Percentiles rank a stretch among this genome's conserved stretches.
These are phyloP conservation scores for Odontomachus brunneus DNA, from an alignment of 1,140 invertebrate genomes.

Conservation along the genomic window DNA sequence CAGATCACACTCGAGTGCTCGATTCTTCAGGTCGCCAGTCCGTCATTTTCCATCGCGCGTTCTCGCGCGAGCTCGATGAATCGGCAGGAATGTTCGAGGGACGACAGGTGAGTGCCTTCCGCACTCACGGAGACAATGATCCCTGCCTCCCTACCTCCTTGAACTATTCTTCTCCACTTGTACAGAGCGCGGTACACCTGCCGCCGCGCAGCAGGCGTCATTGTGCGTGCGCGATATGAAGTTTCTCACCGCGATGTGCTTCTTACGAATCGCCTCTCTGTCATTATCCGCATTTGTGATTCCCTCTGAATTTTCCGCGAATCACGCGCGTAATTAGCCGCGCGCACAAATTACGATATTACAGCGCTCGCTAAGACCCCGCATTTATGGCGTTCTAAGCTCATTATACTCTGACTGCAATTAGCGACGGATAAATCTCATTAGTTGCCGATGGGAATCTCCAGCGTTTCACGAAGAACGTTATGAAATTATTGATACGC, in stretches of 20 bases:
- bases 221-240: conserved; percentile 26
- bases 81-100: neutral
- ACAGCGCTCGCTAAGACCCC: neutral
- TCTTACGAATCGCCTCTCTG: neutral
- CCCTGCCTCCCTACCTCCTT: neutral
- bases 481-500: neutral
- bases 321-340: conserved; percentile 30
- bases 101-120: conserved; percentile 4
- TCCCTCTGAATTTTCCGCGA: conserved; percentile 12
- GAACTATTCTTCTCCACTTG: conserved; percentile 13
- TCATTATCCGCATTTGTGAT: conserved; percentile 13
- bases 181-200: neutral
- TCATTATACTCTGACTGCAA: neutral
- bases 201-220: neutral
- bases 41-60: neutral
- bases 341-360: neutral
- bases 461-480: neutral
- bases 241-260: conserved; percentile 30
- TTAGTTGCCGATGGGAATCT: neutral
- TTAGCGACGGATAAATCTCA: conserved; percentile 27
- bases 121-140: conserved; percentile 29
- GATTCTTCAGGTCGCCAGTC: too few relatives aligned
- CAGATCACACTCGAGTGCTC: too few relatives aligned
- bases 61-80: neutral
- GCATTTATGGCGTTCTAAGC: neutral